Evolutionary conservation across 2,888 invertebrate species (phyloP), one percentile per base, ranked within the genome.

Genomic region (Synergus japonicus): DNA sequence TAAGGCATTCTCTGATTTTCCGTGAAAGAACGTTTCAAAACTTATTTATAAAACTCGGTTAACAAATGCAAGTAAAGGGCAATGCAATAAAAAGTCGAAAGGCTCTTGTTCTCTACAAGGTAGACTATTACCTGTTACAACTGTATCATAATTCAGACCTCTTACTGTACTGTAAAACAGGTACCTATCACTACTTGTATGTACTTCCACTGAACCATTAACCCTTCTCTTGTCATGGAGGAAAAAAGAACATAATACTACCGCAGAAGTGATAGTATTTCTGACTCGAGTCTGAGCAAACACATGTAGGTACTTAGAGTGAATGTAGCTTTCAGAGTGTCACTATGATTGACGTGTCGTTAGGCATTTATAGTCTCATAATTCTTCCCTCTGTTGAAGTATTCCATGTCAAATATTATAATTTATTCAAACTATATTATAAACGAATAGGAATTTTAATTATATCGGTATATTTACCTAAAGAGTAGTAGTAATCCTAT

Each of bases 271-370:
- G 37, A 73, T 73, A 73, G 37, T 54, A 54, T 66, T 43, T 15
- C 49, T 49, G 49, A 73, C 49, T 73, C 37, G 4, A 73, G 37
- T 41, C 29, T 54, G 49, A n/a, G 37, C 73, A 73, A 73, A 73
- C 37, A 73, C 29, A 73, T 73, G 49, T 9, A 54, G 29, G 37
- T 10, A 49, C 49, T 10, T 41, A n/a, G 15, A 41, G 49, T 37
- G 15, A n/a, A 58, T 73, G 15, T 58, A 58, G 29, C 54, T 18
- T 73, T 37, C 3, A 43, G 18, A 67, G 37, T 49, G 49, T 37
- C 69, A 37, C n/a, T 73, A n/a, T 37, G 69, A 54, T 54, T 73
- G 69, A 73, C 69, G 37, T 73, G 49, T 49, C 69, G 49, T 54
- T 54, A 73, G 29, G n/a, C 37, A 54, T 69, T 73, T 37, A 18